These are phyloP conservation scores for Drosophila bipectinata DNA, from an alignment of 1,140 invertebrate species.

Conservation along the genomic window DNA sequence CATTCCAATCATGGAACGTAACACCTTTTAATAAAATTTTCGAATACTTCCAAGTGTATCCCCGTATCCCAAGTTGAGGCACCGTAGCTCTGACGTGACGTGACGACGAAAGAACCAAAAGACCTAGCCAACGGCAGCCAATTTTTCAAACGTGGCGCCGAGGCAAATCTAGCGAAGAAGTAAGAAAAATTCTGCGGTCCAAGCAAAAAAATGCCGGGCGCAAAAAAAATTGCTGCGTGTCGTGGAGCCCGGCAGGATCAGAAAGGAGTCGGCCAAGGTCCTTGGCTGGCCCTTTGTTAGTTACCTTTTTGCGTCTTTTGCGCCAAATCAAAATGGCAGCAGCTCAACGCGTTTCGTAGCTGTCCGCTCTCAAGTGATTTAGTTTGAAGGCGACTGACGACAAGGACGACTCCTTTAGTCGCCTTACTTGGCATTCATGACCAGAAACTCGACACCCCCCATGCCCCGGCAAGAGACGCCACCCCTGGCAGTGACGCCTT, in stretches of 20 bases:
- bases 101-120: constrained; percentile 57
- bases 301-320: constrained; percentile 77
- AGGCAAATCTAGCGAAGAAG: constrained; percentile 54
- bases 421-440: constrained; percentile 77
- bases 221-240: constrained; percentile 26
- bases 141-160: constrained; percentile 68
- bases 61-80: constrained; percentile 30
- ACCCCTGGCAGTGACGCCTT: constrained; percentile 14
- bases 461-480: background rate
- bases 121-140: constrained; percentile 52
- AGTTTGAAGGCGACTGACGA: constrained; percentile 59
- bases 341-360: constrained; percentile 54
- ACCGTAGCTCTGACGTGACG: constrained; percentile 57
- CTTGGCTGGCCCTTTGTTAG: constrained; percentile 68
- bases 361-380: constrained; percentile 72
- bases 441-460: constrained; percentile 33
- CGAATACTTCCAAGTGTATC: constrained; percentile 5
- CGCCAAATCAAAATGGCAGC: constrained; percentile 78
- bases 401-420: constrained; percentile 71
- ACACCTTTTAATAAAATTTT: background rate
- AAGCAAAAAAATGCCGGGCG: constrained; percentile 49
- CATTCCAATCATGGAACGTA: background rate
- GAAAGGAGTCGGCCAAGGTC: constrained; percentile 28
- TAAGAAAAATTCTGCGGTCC: constrained; percentile 81
- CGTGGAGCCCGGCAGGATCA: background rate